Conservation (phyloP, 1,140 invertebrate species). For the Drosophila triauraria region DNA sequence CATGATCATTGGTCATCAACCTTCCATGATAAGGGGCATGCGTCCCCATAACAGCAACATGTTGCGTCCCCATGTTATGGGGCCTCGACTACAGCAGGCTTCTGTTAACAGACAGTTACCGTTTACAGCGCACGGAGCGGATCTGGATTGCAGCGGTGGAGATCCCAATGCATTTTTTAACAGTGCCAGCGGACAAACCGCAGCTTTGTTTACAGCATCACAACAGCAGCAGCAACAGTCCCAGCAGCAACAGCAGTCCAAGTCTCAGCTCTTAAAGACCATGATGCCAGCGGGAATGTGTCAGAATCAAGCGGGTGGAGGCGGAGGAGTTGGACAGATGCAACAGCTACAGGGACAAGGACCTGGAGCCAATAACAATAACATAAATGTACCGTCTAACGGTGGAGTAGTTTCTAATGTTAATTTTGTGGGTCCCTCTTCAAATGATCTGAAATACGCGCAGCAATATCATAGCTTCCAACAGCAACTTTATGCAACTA, state of each 20-base stretch:
- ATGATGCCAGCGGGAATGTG: constrained; percentile 52
- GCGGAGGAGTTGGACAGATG: constrained; percentile 29
- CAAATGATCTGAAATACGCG: constrained; percentile 95
- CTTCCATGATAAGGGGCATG: constrained; percentile 76
- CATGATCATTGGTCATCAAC: constrained; percentile 77
- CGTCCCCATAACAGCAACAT: constrained; percentile 56
- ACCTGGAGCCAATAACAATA: constrained; percentile 77
- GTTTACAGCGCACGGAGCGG: constrained; percentile 50
- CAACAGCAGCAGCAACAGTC: constrained; percentile 47
- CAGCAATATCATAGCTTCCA: constrained; percentile 98
- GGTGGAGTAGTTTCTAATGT: constrained; percentile 72
- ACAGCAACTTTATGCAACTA: constrained; percentile 96
- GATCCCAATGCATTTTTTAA: constrained; percentile 58
- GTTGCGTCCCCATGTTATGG: constrained; percentile 56
- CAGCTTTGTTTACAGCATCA: constrained; percentile 42
- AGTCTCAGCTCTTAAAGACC: constrained; percentile 51
- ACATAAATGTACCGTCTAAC: constrained; percentile 85
- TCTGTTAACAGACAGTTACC: constrained; percentile 54
- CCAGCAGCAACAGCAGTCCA: constrained; percentile 46
- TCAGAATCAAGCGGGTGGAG: constrained; percentile 82
- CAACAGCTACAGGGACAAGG: constrained; percentile 88
- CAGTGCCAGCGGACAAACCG: constrained; percentile 13
- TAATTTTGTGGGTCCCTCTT: constrained; percentile 92
- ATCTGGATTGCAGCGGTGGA: constrained; percentile 63
- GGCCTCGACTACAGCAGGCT: constrained; percentile 58